Percentiles rank a stretch among this genome's conserved stretches.
Evolutionary conservation across 2,113 vertebrate genomes (phyloP).

Genomic region (Hemiscyllium ocellatum): DNA sequence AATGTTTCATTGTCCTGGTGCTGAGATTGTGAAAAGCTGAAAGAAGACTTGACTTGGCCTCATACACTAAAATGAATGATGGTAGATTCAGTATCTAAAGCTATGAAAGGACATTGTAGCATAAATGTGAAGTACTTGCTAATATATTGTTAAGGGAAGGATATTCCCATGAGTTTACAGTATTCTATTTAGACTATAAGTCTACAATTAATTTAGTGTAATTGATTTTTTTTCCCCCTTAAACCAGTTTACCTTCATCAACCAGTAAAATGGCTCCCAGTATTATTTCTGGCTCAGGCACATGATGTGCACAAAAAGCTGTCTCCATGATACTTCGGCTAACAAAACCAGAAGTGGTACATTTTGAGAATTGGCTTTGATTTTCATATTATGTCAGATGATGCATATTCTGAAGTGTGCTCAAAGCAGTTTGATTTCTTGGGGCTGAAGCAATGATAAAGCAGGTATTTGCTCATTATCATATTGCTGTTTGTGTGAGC

Average conservation of each 20-base stretch:
- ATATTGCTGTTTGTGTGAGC: neutral
- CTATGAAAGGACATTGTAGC: neutral
- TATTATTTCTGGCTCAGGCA: neutral
- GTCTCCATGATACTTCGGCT: neutral
- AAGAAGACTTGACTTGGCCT: neutral
- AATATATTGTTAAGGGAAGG: neutral
- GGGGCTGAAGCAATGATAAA: constrained; percentile 6
- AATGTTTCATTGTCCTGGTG: neutral
- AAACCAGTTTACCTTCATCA: neutral
- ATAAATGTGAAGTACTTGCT: neutral
- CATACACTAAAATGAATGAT: neutral
- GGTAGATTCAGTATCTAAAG: neutral
- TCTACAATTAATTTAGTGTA: neutral
- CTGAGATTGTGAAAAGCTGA: neutral
- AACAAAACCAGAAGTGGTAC: neutral
- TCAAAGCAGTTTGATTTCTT: neutral
- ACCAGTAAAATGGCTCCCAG: neutral
- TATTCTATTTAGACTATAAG: constrained; percentile 8
- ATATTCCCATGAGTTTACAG: neutral
- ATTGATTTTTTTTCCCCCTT: neutral
- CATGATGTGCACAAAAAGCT: neutral
- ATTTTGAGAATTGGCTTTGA: neutral
- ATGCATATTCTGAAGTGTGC: neutral
- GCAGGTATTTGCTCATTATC: neutral
- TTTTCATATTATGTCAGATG: neutral